Conservation (phyloP, 2,113 vertebrate genomes). For the Callocephalon fimbriatum region DNA sequence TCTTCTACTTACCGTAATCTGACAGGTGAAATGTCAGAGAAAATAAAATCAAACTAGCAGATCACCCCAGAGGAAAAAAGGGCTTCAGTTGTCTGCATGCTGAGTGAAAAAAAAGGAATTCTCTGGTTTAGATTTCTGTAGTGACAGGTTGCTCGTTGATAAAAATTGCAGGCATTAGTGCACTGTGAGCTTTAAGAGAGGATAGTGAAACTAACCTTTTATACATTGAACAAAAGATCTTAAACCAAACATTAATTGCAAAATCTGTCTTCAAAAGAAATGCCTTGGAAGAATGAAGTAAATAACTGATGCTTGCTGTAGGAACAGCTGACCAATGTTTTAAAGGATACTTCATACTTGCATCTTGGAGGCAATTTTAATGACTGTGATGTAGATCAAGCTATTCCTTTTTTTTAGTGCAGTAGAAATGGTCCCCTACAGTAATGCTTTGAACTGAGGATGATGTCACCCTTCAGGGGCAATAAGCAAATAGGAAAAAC, state of each 20-base stretch:
- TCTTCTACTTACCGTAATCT: slow-evolving; percentile 68
- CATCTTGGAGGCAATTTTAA: neutral
- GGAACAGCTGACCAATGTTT: neutral
- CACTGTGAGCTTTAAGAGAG: neutral
- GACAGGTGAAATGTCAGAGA: slow-evolving; percentile 69
- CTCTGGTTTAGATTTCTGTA: slow-evolving; percentile 18
- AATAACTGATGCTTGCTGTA: neutral
- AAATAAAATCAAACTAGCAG: slow-evolving; percentile 64
- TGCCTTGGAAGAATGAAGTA: neutral
- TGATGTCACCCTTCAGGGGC: neutral
- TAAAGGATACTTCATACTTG: neutral
- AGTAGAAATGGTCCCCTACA: neutral
- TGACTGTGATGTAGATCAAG: neutral
- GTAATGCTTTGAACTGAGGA: neutral
- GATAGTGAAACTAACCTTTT: neutral
- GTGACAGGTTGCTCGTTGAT: neutral
- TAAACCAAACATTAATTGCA: neutral
- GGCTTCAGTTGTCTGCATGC: slow-evolving; percentile 7
- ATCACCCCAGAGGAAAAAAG: slow-evolving; percentile 23
- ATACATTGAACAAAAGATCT: neutral
- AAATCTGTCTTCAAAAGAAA: neutral
- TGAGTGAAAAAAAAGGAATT: neutral
- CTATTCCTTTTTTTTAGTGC: neutral
- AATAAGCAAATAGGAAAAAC: neutral
- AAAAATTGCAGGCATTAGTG: neutral